Base-by-base conservation (phyloP, 2,888 invertebrate species). In the Galerucella pusilla region DNA sequence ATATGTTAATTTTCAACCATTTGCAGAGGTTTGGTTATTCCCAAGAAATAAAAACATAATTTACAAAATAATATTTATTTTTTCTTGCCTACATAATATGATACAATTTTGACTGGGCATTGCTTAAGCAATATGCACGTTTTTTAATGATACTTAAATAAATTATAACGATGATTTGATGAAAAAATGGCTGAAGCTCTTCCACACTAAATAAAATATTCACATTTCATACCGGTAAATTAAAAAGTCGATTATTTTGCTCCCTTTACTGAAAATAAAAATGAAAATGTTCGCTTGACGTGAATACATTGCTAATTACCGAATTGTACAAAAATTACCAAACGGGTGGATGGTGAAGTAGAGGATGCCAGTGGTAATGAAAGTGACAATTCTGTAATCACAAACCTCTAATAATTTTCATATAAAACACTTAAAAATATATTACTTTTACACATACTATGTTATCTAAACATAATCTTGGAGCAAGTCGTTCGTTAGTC, bases 401-500 rank as follows among this genome's bases (percentile, higher is more conserved):
- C 42, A 54, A 67, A 42, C 64, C 54, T 65, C 57, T 57, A 57
- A 20, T 20, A 57, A 71, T 64, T 61, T 80, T 82, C 80, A 83
- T 84, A 84, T 80, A 83, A 84, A 84, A 84, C 83, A 81, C 81
- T 84, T 82, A 83, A 79, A 83, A 83, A 81, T 83, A 83, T 75
- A 79, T 79, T 80, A 79, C 80, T 80, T 81, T 78, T 80, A 82
- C 81, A 81, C 77, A 80, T 80, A 80, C 80, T 79, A 83, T 84
- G 84, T 85, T 84, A 85, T 82, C 84, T 82, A 82, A 84, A 83
- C 80, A 81, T 82, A 65, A 46, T 83, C 80, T 84, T 86, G 84
- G 84, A 85, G 86, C 86, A 86, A 86, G 83, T 87, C 87, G 87
- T 86, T 87, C 86, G 86, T 85, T 82, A 77, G 77, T 79, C 78